These are phyloP conservation scores for Burhinus oedicnemus DNA, from an alignment of 2,113 vertebrate species.

Conservation along the genomic window DNA sequence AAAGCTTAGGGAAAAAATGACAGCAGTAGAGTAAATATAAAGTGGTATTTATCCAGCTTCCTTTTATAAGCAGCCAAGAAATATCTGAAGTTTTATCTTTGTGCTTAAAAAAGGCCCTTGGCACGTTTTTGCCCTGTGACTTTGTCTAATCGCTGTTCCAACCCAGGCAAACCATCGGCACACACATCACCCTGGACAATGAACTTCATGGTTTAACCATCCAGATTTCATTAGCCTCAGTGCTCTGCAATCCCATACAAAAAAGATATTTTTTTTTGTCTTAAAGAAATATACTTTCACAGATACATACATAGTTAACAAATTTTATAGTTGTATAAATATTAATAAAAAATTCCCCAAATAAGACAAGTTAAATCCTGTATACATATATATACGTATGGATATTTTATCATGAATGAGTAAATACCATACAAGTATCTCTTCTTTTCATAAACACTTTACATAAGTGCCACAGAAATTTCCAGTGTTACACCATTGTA, in stretches of 20 bases:
- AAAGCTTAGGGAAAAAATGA: background rate
- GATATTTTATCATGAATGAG: background rate
- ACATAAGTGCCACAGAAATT: background rate
- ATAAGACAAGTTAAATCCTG: background rate
- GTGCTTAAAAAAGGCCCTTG: background rate
- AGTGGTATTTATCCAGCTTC: background rate
- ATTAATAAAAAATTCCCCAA: background rate
- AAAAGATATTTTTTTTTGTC: background rate
- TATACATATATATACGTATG: fast-evolving
- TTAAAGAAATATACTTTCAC: background rate
- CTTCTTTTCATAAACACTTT: background rate
- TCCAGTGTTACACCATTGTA: background rate
- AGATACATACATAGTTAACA: background rate
- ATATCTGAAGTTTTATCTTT: background rate
- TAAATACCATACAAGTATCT: background rate
- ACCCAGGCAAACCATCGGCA: background rate
- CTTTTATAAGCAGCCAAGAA: background rate
- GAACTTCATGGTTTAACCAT: background rate
- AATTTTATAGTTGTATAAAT: background rate
- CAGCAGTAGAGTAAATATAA: background rate
- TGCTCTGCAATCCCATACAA: background rate
- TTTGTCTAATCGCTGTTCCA: background rate
- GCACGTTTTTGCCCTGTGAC: background rate
- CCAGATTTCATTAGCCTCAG: background rate
- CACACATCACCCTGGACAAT: background rate